Conservation (phyloP, 2,888 invertebrate species). For the Rhimphoctona megacephalus region DNA sequence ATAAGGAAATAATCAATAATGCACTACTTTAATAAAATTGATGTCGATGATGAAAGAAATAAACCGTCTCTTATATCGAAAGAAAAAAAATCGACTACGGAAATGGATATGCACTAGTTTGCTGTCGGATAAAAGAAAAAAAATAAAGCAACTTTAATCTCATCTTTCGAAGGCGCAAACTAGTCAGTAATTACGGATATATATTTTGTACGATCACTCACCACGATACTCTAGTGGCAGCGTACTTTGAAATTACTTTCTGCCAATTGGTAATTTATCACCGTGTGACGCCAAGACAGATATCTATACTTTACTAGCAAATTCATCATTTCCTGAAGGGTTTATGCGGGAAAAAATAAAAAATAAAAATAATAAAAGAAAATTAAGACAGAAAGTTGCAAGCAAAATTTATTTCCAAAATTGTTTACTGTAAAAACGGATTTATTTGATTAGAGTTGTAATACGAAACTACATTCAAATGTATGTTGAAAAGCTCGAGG, state of each 20-base stretch:
- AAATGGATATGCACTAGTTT: neutral
- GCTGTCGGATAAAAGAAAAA: neutral
- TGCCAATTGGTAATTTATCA: constrained; percentile 60
- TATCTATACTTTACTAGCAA: constrained; percentile 30
- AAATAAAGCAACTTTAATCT: constrained; percentile 33
- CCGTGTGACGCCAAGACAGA: constrained; percentile 29
- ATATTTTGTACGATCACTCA: constrained; percentile 43
- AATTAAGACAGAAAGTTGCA: neutral
- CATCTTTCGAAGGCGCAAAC: constrained; percentile 27
- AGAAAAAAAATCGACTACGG: constrained; percentile 1
- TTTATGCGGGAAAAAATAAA: neutral
- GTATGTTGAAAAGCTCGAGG: neutral
- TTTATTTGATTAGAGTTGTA: neutral
- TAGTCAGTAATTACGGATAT: constrained; percentile 48
- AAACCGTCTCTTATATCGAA: neutral
- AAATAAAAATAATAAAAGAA: neutral
- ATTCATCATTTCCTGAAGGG: constrained; percentile 41
- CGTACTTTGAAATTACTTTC: constrained; percentile 54
- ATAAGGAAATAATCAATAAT: neutral
- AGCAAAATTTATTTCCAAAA: neutral
- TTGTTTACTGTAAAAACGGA: neutral
- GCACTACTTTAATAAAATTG: neutral
- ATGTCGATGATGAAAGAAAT: neutral
- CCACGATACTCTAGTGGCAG: constrained; percentile 1
- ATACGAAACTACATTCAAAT: neutral